A percentile compares a stretch with the other conserved stretches of the same genome.
phyloP scores from a whole-genome alignment of 2,797 vertebrate genomes.

The Siniperca obscura region DNA sequence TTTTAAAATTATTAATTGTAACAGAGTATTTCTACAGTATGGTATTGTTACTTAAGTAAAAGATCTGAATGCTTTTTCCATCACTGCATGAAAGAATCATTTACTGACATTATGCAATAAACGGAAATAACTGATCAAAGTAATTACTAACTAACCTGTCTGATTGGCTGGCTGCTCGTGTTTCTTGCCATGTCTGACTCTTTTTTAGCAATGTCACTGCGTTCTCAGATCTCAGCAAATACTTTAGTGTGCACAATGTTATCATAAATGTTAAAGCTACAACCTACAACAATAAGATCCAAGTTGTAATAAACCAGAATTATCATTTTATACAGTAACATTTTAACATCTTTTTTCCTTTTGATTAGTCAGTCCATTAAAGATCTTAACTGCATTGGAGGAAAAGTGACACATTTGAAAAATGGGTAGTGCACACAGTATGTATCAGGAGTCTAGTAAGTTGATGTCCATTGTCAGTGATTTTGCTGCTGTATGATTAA shows the following conservation, averaged over 20 bases:
- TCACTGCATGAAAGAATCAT: background rate
- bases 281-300: background rate
- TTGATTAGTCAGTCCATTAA: background rate
- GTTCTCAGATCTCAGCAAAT: background rate
- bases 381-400: background rate
- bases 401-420: background rate
- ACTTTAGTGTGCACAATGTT: background rate
- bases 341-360: background rate
- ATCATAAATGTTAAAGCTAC: background rate
- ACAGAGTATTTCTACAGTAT: background rate
- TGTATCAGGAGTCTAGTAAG: background rate
- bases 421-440: background rate
- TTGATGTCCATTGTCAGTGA: conserved; percentile 5
- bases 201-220: background rate
- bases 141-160: background rate
- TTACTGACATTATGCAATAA: background rate
- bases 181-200: background rate
- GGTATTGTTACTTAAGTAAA: background rate
- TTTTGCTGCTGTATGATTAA: conserved; percentile 30
- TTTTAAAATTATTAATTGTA: too few species aligned
- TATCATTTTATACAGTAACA: background rate
- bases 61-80: background rate
- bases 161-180: background rate
- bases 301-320: background rate
- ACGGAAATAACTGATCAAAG: background rate